phyloP scores from a whole-genome alignment of 2,113 vertebrate species.

The Eubucco bourcierii region DNA sequence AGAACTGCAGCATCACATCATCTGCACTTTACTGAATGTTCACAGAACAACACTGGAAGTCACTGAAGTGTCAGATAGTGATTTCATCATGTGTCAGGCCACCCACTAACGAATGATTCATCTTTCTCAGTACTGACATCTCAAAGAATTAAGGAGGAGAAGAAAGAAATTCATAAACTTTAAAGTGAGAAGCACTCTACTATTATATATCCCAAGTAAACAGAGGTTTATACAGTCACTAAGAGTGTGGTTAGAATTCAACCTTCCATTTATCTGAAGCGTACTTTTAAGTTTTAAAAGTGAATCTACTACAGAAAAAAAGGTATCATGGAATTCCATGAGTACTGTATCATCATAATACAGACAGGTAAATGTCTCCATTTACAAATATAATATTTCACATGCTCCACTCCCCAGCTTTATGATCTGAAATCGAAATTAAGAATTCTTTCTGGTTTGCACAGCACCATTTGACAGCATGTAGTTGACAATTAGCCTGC shows the following conservation, averaged over 20 bases:
- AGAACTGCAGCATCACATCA: slow-evolving; percentile 51
- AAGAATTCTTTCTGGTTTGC: background rate
- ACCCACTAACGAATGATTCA: slow-evolving; percentile 73
- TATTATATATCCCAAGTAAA: slow-evolving; percentile 42
- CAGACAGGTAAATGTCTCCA: background rate
- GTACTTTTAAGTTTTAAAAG: background rate
- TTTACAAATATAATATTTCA: background rate
- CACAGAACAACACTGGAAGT: slow-evolving; percentile 37
- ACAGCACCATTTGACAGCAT: background rate
- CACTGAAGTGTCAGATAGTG: slow-evolving; percentile 53
- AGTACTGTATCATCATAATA: background rate
- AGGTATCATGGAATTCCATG: background rate
- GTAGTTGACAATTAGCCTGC: background rate
- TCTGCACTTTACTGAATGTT: slow-evolving; percentile 42
- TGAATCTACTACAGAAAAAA: background rate
- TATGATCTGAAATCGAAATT: background rate
- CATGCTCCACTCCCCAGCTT: background rate
- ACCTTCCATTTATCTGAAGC: slow-evolving; percentile 5
- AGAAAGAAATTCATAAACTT: slow-evolving; percentile 59
- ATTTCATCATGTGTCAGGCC: slow-evolving; percentile 55
- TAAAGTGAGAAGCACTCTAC: slow-evolving; percentile 39
- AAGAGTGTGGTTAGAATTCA: background rate
- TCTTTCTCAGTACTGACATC: slow-evolving; percentile 28
- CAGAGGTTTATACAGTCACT: background rate
- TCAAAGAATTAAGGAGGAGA: slow-evolving; percentile 18